Percentiles rank a stretch among this genome's conserved stretches.
Conservation (phyloP, 2,888 invertebrate genomes). For the Trileptium ribeirensis region DNA sequence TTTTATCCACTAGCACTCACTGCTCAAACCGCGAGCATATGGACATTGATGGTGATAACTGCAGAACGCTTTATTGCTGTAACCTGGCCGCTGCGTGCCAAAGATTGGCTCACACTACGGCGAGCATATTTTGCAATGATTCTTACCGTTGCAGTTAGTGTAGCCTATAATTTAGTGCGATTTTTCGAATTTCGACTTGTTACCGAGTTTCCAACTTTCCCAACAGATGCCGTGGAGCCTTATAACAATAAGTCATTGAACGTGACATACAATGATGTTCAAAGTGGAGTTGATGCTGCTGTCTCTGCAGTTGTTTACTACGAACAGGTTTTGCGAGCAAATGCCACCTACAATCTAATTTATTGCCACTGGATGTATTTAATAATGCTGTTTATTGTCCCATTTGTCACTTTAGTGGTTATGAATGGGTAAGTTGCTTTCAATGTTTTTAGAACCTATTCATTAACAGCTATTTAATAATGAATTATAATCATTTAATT, state of each 20-base stretch:
- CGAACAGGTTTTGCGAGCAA: neutral
- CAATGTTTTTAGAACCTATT: too few species aligned
- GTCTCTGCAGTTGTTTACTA: neutral
- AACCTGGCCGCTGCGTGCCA: neutral
- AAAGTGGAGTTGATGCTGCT: neutral
- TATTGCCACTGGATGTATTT: neutral
- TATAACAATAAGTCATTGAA: neutral
- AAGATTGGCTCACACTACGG: neutral
- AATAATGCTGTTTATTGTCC: neutral
- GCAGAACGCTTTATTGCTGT: conserved; percentile 10
- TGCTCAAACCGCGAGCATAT: neutral
- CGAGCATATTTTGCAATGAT: neutral
- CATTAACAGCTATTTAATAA: too few species aligned
- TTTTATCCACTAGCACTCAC: conserved; percentile 5
- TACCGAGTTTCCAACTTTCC: neutral
- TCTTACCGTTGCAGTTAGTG: neutral
- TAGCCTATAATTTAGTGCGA: neutral
- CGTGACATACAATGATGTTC: neutral
- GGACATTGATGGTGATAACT: conserved; percentile 9
- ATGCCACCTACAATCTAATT: neutral
- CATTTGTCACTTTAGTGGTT: neutral
- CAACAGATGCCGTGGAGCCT: neutral
- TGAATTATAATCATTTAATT: too few species aligned
- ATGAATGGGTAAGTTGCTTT: neutral
- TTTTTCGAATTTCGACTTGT: neutral